phyloP scores from a whole-genome alignment of 1,140 invertebrate genomes.

The Gerris buenoi region DNA sequence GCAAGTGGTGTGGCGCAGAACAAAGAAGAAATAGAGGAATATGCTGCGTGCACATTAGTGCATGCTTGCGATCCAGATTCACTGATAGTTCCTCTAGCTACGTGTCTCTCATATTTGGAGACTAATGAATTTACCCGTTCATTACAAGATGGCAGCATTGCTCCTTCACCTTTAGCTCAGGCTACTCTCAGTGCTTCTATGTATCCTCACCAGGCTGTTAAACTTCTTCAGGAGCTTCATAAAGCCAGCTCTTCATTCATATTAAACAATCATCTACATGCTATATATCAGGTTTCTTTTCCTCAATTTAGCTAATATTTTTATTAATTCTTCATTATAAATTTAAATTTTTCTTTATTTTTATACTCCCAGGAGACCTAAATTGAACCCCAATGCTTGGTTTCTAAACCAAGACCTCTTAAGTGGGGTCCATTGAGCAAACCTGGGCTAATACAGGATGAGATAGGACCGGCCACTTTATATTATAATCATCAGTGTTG shows the following conservation, averaged over 20 bases:
- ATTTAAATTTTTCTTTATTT: too few relatives aligned
- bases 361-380: too few relatives aligned
- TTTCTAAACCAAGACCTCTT: too few relatives aligned
- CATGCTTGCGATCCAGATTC: conserved; percentile 24
- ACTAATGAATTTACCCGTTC: conserved; percentile 38
- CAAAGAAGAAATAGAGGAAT: conserved; percentile 54
- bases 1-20: conserved; percentile 69
- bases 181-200: conserved; percentile 86
- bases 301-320: too few relatives aligned
- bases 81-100: conserved; percentile 27
- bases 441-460: too few relatives aligned
- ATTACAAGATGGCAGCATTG: conserved; percentile 30
- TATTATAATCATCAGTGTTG: too few relatives aligned
- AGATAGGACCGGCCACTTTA: too few relatives aligned
- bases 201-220: conserved; percentile 76
- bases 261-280: conserved; percentile 84
- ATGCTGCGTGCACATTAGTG: conserved; percentile 64
- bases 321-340: too few relatives aligned
- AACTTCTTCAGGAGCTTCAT: conserved; percentile 78
- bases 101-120: conserved; percentile 40
- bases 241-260: conserved; percentile 79
- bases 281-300: conserved; percentile 66
- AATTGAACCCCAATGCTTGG: too few relatives aligned
- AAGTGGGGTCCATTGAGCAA: too few relatives aligned
- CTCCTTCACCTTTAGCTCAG: conserved; percentile 71